These are phyloP conservation scores for Stenichneumon culpator DNA, from an alignment of 2,888 invertebrate species.

Conservation along the genomic window DNA sequence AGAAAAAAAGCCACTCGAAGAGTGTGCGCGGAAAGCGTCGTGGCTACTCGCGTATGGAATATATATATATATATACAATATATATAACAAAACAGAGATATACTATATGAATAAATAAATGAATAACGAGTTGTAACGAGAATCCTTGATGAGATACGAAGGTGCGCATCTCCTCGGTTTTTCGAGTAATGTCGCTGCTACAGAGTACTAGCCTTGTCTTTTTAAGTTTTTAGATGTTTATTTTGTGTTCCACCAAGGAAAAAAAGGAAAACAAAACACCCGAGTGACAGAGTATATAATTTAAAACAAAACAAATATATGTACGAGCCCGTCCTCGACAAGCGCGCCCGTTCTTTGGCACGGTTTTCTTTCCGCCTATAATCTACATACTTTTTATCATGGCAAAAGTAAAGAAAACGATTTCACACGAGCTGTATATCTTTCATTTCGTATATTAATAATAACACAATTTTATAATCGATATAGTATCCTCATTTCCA, in stretches of 20 bases:
- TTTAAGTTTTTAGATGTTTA: conserved; percentile 82
- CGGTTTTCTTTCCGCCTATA: conserved; percentile 15
- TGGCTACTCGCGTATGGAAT: conserved; percentile 45
- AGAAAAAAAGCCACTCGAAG: conserved; percentile 41
- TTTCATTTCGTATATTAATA: neutral
- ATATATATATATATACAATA: conserved; percentile 38
- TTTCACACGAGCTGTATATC: conserved; percentile 41
- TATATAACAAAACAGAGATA: conserved; percentile 49
- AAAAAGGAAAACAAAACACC: conserved; percentile 46
- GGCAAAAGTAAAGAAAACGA: conserved; percentile 21
- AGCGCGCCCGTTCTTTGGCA: conserved; percentile 44
- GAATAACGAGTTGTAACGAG: conserved; percentile 60
- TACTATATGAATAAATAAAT: conserved; percentile 65
- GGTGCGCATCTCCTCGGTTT: conserved; percentile 38
- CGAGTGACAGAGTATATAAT: conserved; percentile 59
- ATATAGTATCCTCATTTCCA: neutral
- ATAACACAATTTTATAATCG: neutral
- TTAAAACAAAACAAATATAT: conserved; percentile 30
- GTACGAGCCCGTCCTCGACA: conserved; percentile 43
- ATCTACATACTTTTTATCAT: conserved; percentile 24
- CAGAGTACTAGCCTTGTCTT: conserved; percentile 73
- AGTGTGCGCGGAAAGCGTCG: conserved; percentile 77
- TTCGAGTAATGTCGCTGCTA: conserved; percentile 58
- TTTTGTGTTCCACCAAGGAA: conserved; percentile 73
- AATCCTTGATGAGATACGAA: conserved; percentile 42